Conservation (phyloP, 2,797 vertebrate species). For the Cephalopachus bancanus region DNA sequence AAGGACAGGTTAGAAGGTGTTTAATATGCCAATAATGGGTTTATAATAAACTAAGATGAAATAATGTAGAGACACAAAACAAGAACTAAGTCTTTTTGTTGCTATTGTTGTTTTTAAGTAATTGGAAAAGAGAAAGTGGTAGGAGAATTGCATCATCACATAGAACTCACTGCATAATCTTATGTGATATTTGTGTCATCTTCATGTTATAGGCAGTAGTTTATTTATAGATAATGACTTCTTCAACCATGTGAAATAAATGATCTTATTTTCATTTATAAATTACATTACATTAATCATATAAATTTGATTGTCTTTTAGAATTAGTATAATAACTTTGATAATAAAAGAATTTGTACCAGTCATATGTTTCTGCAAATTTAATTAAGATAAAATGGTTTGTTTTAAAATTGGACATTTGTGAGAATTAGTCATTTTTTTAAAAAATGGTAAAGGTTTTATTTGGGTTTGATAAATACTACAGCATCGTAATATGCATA, state of each 20-base stretch:
- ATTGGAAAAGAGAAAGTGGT: background rate
- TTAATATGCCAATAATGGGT: background rate
- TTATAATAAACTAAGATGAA: constrained; percentile 8
- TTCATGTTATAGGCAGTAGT: background rate
- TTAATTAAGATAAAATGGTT: background rate
- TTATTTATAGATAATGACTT: background rate
- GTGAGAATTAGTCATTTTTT: background rate
- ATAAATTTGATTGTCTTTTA: background rate
- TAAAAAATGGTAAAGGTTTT: background rate
- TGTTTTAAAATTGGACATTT: background rate
- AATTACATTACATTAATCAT: background rate
- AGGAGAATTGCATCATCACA: background rate
- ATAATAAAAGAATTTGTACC: background rate
- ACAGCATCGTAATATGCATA: background rate
- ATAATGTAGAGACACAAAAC: background rate
- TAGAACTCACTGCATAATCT: background rate
- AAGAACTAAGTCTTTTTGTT: background rate
- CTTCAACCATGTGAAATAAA: background rate
- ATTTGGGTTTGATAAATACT: background rate
- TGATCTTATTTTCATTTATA: background rate
- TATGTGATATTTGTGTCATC: background rate
- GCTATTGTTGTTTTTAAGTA: background rate
- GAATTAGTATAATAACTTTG: background rate
- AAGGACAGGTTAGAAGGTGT: background rate
- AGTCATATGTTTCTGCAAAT: background rate